phyloP scores from a whole-genome alignment of 2,888 invertebrate species.

The Leucoma salicis region DNA sequence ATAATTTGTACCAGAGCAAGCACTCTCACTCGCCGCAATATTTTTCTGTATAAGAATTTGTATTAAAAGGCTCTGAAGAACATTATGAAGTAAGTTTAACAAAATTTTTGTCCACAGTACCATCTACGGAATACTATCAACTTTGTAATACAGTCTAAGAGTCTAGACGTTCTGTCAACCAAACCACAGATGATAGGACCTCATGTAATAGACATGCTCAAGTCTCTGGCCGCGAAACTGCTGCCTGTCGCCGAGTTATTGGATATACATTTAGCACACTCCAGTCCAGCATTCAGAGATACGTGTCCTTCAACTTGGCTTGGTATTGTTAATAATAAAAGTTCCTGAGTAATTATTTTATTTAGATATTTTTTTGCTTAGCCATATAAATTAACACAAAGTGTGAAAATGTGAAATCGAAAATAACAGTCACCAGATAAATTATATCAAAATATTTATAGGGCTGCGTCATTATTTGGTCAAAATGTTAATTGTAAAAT shows the following conservation, averaged over 20 bases:
- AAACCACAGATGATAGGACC: constrained; percentile 63
- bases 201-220: constrained; percentile 58
- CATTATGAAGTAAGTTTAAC: no score
- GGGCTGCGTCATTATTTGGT: no score
- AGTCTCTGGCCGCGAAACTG: constrained; percentile 51
- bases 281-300: constrained; percentile 67
- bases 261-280: constrained; percentile 64
- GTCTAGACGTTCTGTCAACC: constrained; percentile 53
- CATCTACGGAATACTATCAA: constrained; percentile 66
- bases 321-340: constrained; percentile 69
- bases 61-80: no score
- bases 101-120: constrained; percentile 45
- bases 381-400: no score
- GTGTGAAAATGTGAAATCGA: no score
- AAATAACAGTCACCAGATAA: no score
- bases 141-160: constrained; percentile 51
- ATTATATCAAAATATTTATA: no score
- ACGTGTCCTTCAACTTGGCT: constrained; percentile 65
- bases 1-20: no score
- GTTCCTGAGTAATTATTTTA: background rate
- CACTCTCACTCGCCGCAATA: no score
- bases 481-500: no score
- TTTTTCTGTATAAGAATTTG: no score
- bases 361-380: no score
- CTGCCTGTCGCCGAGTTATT: constrained; percentile 63